Evolutionary conservation across 2,113 vertebrate genomes (phyloP).

Genomic region (Tragelaphus scriptus): DNA sequence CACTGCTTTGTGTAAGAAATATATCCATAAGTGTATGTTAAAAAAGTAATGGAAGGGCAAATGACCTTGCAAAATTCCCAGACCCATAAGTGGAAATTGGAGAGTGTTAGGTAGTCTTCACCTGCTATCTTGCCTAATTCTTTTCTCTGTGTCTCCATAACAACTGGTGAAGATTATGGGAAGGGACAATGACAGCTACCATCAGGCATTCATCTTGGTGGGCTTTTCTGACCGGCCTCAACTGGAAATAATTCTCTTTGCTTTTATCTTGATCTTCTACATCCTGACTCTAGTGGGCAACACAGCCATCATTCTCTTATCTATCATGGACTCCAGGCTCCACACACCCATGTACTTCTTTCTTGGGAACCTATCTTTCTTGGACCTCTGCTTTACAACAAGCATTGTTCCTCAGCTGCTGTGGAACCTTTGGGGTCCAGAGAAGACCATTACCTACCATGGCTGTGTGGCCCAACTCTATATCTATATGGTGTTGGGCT

Average conservation of each 20-base stretch:
- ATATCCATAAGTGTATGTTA: not conserved
- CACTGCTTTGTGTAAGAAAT: not conserved
- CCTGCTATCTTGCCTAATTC: not conserved
- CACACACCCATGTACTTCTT: conserved; percentile 62
- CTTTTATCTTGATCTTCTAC: conserved; percentile 39
- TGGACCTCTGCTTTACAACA: conserved; percentile 37
- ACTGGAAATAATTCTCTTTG: conserved; percentile 43
- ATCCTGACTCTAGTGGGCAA: conserved; percentile 36
- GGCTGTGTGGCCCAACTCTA: conserved; percentile 58
- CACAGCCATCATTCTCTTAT: conserved; percentile 15
- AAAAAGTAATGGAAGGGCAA: not conserved
- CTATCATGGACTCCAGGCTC: not conserved
- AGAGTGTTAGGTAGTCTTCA: not conserved
- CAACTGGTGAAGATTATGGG: not conserved
- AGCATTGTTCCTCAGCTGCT: conserved; percentile 47
- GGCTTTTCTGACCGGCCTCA: conserved; percentile 35
- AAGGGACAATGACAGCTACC: not conserved
- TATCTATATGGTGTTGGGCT: conserved; percentile 56
- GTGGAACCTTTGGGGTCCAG: conserved; percentile 41
- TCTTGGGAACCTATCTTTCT: conserved; percentile 42
- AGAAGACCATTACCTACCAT: conserved; percentile 47
- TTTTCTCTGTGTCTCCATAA: not conserved
- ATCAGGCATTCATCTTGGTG: conserved; percentile 24
- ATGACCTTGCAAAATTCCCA: not conserved
- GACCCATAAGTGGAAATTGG: not conserved